Evolutionary conservation across 2,113 vertebrate genomes (phyloP), one percentile per base, ranked within the genome.

Genomic region (Agapornis roseicollis): DNA sequence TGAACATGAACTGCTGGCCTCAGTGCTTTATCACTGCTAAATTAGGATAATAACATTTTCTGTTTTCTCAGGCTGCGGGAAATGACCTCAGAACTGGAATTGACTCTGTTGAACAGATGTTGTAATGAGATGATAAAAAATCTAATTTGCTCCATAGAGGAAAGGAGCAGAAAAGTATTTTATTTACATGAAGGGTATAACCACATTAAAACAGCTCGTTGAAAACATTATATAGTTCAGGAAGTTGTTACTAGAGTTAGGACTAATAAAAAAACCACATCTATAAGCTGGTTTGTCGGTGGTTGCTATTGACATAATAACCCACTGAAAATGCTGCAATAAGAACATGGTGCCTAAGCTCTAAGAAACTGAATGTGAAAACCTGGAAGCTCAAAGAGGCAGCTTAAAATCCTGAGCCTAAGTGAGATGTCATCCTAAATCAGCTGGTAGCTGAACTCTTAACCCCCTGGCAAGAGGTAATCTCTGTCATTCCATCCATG

Each of bases 31-130:
- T 94, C 66, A 60, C 49, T 60, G 37, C 63, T 94, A 77, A 94
- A 93, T 96, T 63, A 88, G 71, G 55, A 89, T 93, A 96, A 88
- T 76, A 87, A 79, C 39, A 80, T 80, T 92, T 94, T 96, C 63
- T 85, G n/a, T 93, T 95, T 91, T 71, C 42, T 93, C 65, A 83
- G 41, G 81, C 88, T 88, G 74, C 74, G 83, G 88, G 71, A 85
- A 71, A 80, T 93, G 87, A 94, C 79, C 91, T 93, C 71, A 88
- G 82, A 94, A 70, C 68, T 83, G 89, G 46, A 83, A 55, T 91
- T 83, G 37, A 77, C 85, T 92, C 44, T 78, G 55, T 46, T 93
- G 82, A 96, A 88, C 94, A 96, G 94, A 88, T 97, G 91, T 93
- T 93, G 19, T 91, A 93, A 88, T 84, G 50, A 77, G 64, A 94